These are phyloP conservation scores for Phymastichus coffea DNA, from an alignment of 1,140 invertebrate species.

Conservation along the genomic window DNA sequence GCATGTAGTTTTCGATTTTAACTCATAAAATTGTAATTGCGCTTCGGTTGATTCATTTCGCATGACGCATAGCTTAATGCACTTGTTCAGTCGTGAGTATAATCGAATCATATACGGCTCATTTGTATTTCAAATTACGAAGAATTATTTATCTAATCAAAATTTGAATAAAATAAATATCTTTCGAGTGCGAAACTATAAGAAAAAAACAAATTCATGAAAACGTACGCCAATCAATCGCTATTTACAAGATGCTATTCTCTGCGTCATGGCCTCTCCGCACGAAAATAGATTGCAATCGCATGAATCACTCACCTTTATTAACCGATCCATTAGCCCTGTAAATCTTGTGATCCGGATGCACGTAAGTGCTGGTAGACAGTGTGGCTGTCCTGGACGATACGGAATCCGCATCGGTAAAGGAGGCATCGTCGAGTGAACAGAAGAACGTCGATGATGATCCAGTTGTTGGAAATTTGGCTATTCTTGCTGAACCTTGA, in stretches of 20 bases:
- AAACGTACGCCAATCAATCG: too few species aligned
- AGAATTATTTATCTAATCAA: neutral
- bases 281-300: too few species aligned
- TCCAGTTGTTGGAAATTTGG: conserved; percentile 49
- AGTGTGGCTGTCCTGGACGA: neutral
- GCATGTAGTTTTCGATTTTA: too few species aligned
- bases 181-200: too few species aligned
- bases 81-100: too few species aligned
- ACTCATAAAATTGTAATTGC: too few species aligned
- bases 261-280: too few species aligned
- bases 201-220: too few species aligned
- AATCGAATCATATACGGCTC: too few species aligned
- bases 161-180: neutral
- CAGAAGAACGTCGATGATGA: conserved; percentile 45
- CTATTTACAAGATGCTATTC: too few species aligned
- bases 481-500: conserved; percentile 53
- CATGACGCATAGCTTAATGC: too few species aligned
- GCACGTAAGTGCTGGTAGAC: conserved; percentile 56
- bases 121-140: neutral
- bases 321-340: conserved; percentile 46
- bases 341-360: conserved; percentile 78
- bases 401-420: conserved; percentile 51
- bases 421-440: conserved; percentile 55
- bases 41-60: too few species aligned
- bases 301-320: conserved; percentile 6